A percentile compares a stretch with the other conserved stretches of the same genome.
phyloP scores from a whole-genome alignment of 2,113 vertebrate species.

The Pontoporia blainvillei region DNA sequence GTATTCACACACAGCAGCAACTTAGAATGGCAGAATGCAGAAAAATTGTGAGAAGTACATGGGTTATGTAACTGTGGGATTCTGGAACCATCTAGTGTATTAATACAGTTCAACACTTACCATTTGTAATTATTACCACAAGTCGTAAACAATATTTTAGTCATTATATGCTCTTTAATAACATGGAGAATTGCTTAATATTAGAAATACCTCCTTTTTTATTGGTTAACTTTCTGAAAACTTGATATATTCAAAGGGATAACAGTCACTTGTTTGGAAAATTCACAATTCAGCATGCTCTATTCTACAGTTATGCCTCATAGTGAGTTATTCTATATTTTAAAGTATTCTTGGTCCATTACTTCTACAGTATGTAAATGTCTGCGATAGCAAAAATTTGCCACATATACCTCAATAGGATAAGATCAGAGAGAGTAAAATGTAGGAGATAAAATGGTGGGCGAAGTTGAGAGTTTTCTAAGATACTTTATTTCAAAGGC shows the following conservation, averaged over 20 bases:
- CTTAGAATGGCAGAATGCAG: background rate
- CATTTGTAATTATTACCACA: background rate
- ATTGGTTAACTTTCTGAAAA: background rate
- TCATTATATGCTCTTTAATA: background rate
- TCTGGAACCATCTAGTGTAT: background rate
- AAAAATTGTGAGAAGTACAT: background rate
- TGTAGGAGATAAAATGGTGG: background rate
- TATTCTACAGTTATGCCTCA: background rate
- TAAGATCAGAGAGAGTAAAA: background rate
- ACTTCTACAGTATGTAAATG: background rate
- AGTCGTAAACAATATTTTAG: background rate
- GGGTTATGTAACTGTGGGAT: background rate
- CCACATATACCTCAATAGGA: background rate
- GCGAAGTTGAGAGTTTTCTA: background rate
- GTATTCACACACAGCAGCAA: background rate
- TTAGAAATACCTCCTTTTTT: background rate
- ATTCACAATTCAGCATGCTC: background rate
- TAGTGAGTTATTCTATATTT: background rate
- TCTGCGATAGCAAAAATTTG: background rate
- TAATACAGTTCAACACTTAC: background rate
- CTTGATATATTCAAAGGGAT: background rate
- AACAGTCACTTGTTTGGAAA: background rate
- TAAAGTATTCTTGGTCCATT: background rate
- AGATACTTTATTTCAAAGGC: background rate
- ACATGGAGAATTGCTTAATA: background rate